Percentiles rank a stretch among this genome's conserved stretches.
Evolutionary conservation across 2,797 vertebrate genomes (phyloP).

Genomic region (Myotis pilosus): DNA sequence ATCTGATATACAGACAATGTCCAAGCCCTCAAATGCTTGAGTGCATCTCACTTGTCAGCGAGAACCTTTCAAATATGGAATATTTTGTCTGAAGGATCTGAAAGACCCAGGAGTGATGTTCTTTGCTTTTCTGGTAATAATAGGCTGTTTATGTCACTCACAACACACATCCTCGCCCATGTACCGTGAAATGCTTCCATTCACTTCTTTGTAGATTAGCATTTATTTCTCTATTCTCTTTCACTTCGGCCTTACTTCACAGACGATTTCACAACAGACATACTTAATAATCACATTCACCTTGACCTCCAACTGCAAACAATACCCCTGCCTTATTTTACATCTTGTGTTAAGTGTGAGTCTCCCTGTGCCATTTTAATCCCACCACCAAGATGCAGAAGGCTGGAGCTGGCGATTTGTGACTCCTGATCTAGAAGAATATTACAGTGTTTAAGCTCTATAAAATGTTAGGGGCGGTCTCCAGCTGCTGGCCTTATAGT

Average conservation of each 20-base stretch:
- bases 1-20: neutral
- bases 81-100: neutral
- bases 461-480: neutral
- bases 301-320: neutral
- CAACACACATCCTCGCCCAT: neutral
- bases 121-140: neutral
- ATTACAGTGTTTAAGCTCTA: neutral
- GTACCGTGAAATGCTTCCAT: constrained; percentile 8
- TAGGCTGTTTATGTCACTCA: neutral
- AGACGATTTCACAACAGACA: constrained; percentile 29
- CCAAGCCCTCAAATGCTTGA: neutral
- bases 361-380: neutral
- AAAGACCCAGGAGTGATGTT: neutral
- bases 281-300: constrained; percentile 14
- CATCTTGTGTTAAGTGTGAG: neutral
- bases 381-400: neutral
- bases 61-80: neutral
- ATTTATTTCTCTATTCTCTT: constrained; percentile 8
- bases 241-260: constrained; percentile 36
- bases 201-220: neutral
- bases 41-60: neutral
- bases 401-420: neutral
- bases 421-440: neutral
- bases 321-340: neutral
- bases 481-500: neutral